Base-by-base conservation (phyloP, 92 coral and sea anemone genomes). In the Siderastrea siderea region DNA sequence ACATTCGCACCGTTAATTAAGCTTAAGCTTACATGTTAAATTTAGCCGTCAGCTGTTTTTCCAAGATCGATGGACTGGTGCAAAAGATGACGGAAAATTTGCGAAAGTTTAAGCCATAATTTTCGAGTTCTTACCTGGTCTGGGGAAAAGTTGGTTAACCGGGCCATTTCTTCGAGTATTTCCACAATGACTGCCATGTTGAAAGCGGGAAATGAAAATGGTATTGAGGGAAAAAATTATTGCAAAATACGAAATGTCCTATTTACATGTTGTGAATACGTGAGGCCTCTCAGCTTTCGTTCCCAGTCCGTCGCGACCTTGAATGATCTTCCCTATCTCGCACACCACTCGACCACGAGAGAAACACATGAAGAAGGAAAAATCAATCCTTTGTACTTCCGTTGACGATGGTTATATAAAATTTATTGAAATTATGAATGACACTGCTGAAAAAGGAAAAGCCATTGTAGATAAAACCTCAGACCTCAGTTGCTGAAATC, bases 281-380 rank as follows among this genome's bases (percentile, higher is more conserved):
- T 5, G 15, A 12, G 13, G 7, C 38, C 45, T 47, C 11, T 3
- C 7, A 44, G 38, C 26, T 53, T n/a, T n/a, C 45, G 50, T 74
- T 57, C 38, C 87, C 87, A 83, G 87, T 60, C 73, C 63, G 4
- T 45, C 87, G 87, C 80, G 80, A 60, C 87, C 87, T 71, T 83
- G 87, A 83, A 48, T 73, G 80, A 83, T 13, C 87, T 83, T 74
- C 38, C 2, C 2, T 26, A 1, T 2, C 15, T 49, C 57, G 68
- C 14, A 5, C 3, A 9, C 65, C 47, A 19, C 17, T 0, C 11
- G 6, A 0, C 15, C 68, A 77, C 81, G 81, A 58, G 81, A 60
- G 13, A 13, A 2, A 2, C 46, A 69, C 69, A 6, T 77, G 81
- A 12, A 55, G 7, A 9, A n/a, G 57, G 3, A 66, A 7, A 66